Percentiles rank a stretch among this genome's conserved stretches.
Evolutionary conservation across 2,797 vertebrate genomes (phyloP).

Genomic region (Chloroceryle amazona): DNA sequence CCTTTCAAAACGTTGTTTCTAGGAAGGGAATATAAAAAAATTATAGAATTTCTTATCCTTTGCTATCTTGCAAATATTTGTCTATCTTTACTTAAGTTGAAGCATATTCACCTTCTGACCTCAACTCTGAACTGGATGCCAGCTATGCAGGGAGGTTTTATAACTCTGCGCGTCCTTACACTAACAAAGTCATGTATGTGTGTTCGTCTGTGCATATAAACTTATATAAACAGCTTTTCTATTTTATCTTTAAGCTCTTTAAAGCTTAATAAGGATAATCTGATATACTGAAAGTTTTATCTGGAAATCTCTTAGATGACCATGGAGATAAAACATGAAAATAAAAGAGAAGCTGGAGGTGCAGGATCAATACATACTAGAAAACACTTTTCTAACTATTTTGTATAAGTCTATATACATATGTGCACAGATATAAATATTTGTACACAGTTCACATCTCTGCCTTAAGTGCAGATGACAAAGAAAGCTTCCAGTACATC

Average conservation of each 20-base stretch:
- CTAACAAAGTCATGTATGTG: not conserved
- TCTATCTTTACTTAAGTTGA: not conserved
- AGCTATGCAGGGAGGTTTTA: not conserved
- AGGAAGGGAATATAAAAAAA: not conserved
- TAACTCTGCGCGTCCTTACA: not conserved
- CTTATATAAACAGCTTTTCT: not conserved
- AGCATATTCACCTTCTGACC: not conserved
- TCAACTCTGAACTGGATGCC: not conserved
- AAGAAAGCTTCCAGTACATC: not conserved
- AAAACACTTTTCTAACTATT: not conserved
- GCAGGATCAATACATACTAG: not conserved
- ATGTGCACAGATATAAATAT: not conserved
- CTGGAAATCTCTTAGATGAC: not conserved
- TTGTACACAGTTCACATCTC: not conserved
- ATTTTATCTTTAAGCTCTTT: not conserved
- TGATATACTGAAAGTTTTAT: not conserved
- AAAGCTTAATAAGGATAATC: not conserved
- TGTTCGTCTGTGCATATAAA: not conserved
- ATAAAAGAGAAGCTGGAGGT: not conserved
- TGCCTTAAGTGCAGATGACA: not conserved
- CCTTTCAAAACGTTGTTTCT: not conserved
- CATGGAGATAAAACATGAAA: not conserved
- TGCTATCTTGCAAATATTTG: not conserved
- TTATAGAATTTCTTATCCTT: not conserved
- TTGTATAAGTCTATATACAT: not conserved